Evolutionary conservation across 53 echinoderm and acorn worm species (phyloP).

Genomic region (Temnopleurus reevesii): DNA sequence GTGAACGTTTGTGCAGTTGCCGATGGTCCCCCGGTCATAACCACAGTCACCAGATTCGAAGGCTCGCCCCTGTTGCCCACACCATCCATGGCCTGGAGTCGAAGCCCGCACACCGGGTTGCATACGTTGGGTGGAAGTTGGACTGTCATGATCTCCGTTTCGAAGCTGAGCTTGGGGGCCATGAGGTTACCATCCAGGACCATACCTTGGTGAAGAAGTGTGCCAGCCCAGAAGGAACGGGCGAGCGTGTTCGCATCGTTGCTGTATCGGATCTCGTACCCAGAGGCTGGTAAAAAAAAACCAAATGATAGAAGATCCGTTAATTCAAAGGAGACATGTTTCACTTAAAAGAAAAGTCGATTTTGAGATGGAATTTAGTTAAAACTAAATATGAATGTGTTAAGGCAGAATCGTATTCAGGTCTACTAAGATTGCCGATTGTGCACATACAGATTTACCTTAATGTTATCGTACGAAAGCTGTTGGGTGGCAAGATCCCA

Average conservation of each 20-base stretch:
- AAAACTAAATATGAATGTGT: no score
- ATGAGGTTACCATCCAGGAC: neutral
- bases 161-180: neutral
- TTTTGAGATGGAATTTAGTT: no score
- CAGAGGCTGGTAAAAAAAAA: neutral
- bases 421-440: no score
- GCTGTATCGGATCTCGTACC: constrained; percentile 45
- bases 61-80: constrained; percentile 30
- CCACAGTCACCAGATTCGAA: constrained; percentile 47
- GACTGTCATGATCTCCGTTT: constrained; percentile 28
- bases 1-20: neutral
- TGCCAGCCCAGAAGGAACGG: neutral
- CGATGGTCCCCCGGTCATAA: neutral
- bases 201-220: neutral
- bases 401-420: no score
- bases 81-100: neutral
- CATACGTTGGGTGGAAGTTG: neutral
- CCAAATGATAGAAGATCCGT: neutral
- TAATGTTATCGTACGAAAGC: no score
- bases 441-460: no score
- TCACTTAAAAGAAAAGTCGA: no score
- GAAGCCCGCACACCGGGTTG: constrained; percentile 35
- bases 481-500: no score
- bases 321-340: no score
- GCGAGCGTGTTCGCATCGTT: neutral